phyloP scores from a whole-genome alignment of 2,888 invertebrate genomes.

The Biston stratarius region DNA sequence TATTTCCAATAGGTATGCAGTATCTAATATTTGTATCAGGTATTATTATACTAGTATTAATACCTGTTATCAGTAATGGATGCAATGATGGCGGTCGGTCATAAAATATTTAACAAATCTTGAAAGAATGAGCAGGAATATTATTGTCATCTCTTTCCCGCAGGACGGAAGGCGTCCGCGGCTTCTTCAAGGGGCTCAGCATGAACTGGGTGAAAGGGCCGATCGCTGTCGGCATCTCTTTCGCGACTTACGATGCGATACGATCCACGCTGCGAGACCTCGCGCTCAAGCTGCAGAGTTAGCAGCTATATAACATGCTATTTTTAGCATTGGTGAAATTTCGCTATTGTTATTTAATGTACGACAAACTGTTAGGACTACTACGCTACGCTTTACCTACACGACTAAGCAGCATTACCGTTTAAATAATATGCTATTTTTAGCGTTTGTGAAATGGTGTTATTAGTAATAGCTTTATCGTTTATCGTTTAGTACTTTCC shows the following conservation, averaged over 20 bases:
- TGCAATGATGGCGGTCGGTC: too few relatives aligned
- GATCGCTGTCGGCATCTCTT: constrained; percentile 97
- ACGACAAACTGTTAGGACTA: too few relatives aligned
- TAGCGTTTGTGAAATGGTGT: not conserved
- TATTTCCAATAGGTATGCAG: not conserved
- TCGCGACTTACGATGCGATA: constrained; percentile 96
- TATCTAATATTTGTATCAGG: not conserved
- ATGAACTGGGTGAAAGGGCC: constrained; percentile 99
- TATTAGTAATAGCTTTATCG: too few relatives aligned
- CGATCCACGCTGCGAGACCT: constrained; percentile 86
- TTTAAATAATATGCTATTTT: not conserved
- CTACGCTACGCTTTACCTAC: too few relatives aligned
- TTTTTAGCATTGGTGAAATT: not conserved
- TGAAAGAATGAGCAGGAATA: too few relatives aligned
- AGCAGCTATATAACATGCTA: constrained; percentile 32
- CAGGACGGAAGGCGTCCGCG: constrained; percentile 95
- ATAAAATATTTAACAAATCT: too few relatives aligned
- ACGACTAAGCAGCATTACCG: too few relatives aligned
- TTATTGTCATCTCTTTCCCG: constrained; percentile 45
- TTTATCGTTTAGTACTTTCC: too few relatives aligned
- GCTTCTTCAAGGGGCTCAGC: constrained; percentile 99
- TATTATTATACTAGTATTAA: not conserved
- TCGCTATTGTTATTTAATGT: too few relatives aligned
- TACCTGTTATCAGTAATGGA: not conserved
- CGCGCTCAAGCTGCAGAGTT: constrained; percentile 52